Base-by-base conservation (phyloP, 2,113 vertebrate genomes). In the Hippocampus mohnikei region DNA sequence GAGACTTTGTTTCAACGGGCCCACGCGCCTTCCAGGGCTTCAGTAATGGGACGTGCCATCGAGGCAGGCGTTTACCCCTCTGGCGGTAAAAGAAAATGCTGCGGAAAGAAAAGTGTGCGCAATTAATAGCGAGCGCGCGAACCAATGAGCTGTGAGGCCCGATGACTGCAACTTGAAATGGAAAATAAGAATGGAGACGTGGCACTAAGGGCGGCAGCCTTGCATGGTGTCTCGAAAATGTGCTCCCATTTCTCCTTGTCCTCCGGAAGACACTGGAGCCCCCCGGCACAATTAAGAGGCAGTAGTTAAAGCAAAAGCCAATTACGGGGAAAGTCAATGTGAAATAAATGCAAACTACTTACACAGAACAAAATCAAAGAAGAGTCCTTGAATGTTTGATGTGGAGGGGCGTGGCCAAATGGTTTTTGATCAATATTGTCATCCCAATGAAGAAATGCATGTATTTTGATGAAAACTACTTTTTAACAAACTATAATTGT, bases 221-320 rank as follows among this genome's bases (percentile, higher is more conserved):
- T 92, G 93, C 94, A 94, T 94, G 93, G 94, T 91, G 91, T 91
- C 84, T 11, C 9, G 83, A 83, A 88, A 92, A 91, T 91, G 92
- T 86, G 91, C 82, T 82, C 80, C 91, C 94, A 94, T 98, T 96
- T 96, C 93, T 96, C 94, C 93, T 95, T 95, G 95, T 95, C 94
- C 89, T 85, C 23, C 88, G 91, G 67, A 89, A 91, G 94, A 94
- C 89, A 85, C 89, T 90, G 9, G 8, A 91, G 87, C 84, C 88
- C 81, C 90, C 37, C 90, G 94, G 93, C 93, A 84, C 93, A 94
- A 94, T 93, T 91, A 94, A 79, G 85, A 85, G 79, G 86, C 88
- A 71, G 64, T 87, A 82, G 89, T 88, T 86, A 88, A 88, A 85
- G 81, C 68, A 37, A 64, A 75, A 79, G 71, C 79, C 86, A 89